Evolutionary conservation across 2,888 invertebrate species (phyloP), one percentile per base, ranked within the genome.

Genomic region (Gortyna flavago): DNA sequence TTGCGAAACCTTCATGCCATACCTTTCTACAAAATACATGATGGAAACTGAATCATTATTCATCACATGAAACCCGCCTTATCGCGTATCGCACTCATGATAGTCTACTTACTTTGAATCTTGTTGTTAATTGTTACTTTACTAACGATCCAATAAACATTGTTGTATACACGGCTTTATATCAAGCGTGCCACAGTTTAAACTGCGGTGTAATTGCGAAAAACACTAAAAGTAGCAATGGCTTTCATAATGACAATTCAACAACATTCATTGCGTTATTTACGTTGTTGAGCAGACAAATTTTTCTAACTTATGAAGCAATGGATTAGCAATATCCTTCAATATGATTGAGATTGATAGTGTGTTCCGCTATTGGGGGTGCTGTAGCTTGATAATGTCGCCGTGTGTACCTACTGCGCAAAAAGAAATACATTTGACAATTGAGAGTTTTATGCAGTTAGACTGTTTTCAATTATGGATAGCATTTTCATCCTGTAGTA

Each of bases 51-150:
- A 54, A 38, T 62, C 35, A 35, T 62, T 29, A 54, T 62, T 72
- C 16, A 62, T 54, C 16, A 8, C 18, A 62, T 54, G 51, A 80
- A 62, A 35, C 25, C 1, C 8, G 25, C 18, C n/a, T 44, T 18
- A 44, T 54, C 7, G 74, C 74, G 66, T 81, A 66, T 38, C n/a
- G 13, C 57, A 74, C 32, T 41, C n/a, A 6, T 38, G 13, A 57
- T 38, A 9, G 38, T 64, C 38, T n/a, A n/a, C n/a, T n/a, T n/a
- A n/a, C n/a, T n/a, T n/a, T n/a, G n/a, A n/a, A n/a, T n/a, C n/a
- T n/a, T n/a, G n/a, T n/a, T n/a, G n/a, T n/a, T n/a, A n/a, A n/a
- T n/a, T n/a, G n/a, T n/a, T n/a, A n/a, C n/a, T n/a, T n/a, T n/a
- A n/a, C 32, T 16, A 38, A 81, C 16, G 16, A 32, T 61, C 29